phyloP scores from a whole-genome alignment of 2,113 vertebrate species.

The Arothron firmamentum region DNA sequence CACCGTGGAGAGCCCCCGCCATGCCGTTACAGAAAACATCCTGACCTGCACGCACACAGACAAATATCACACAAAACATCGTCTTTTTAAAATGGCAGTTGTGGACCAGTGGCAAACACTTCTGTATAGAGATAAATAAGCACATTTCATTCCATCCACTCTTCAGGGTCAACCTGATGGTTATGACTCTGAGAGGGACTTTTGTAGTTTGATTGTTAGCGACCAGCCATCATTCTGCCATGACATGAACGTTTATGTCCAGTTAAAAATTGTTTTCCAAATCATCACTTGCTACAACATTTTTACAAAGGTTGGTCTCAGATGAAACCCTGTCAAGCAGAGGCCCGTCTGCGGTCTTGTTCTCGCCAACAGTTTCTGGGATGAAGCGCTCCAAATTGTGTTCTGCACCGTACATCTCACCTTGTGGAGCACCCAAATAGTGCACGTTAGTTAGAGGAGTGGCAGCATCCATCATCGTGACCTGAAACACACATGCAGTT shows the following conservation, averaged over 20 bases:
- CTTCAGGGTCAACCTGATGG: too few relatives aligned
- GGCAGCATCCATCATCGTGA: conserved; percentile 76
- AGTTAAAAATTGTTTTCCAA: too few relatives aligned
- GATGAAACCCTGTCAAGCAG: conserved; percentile 63
- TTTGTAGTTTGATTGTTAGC: too few relatives aligned
- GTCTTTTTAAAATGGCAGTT: too few relatives aligned
- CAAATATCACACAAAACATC: not conserved
- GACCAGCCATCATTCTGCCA: too few relatives aligned
- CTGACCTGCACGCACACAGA: conserved; percentile 66
- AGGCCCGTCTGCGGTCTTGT: conserved; percentile 72
- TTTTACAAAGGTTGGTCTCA: not conserved
- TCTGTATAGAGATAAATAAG: too few relatives aligned
- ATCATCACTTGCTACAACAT: too few relatives aligned
- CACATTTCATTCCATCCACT: too few relatives aligned
- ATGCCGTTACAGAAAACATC: conserved; percentile 80
- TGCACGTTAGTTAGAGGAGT: conserved; percentile 76
- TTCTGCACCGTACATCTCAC: conserved; percentile 77
- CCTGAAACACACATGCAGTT: conserved; percentile 57
- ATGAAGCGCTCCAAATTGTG: conserved; percentile 75
- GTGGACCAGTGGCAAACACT: too few relatives aligned
- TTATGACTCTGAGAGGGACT: too few relatives aligned
- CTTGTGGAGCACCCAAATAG: conserved; percentile 73
- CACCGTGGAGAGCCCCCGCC: conserved; percentile 79
- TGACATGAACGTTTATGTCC: too few relatives aligned
- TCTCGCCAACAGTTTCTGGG: conserved; percentile 62